Percentiles rank a stretch among this genome's conserved stretches.
Evolutionary conservation across 2,797 vertebrate genomes (phyloP).

Genomic region (Jordanella pulchra): DNA sequence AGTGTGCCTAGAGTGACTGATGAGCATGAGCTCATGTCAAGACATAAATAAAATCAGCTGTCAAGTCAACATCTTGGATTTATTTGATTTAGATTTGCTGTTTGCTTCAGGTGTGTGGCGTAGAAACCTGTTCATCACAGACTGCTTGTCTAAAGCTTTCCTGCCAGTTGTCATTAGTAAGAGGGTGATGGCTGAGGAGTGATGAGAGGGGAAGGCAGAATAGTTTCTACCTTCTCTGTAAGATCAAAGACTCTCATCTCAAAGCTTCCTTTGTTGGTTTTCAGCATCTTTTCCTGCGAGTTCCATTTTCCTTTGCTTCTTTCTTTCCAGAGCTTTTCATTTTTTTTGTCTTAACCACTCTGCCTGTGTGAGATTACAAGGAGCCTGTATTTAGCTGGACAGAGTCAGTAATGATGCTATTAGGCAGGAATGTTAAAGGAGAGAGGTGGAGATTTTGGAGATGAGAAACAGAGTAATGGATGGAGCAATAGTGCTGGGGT

Average conservation of each 20-base stretch:
- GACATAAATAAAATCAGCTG: slow-evolving; percentile 16
- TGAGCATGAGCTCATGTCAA: neutral
- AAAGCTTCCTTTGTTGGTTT: slow-evolving; percentile 41
- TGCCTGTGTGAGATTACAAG: slow-evolving; percentile 78
- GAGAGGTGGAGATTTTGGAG: slow-evolving; percentile 57
- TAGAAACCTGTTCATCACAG: neutral
- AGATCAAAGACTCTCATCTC: slow-evolving; percentile 71
- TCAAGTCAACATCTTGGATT: neutral
- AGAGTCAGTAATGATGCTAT: slow-evolving; percentile 82
- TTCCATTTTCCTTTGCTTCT: slow-evolving; percentile 54
- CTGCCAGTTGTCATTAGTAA: slow-evolving; percentile 41
- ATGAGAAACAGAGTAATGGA: slow-evolving; percentile 56
- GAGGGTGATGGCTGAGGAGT: slow-evolving; percentile 42
- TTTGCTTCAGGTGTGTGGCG: slow-evolving; percentile 14
- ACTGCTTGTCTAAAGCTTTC: slow-evolving; percentile 8
- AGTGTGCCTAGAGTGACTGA: neutral
- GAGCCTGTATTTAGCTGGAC: slow-evolving; percentile 72
- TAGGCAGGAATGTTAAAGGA: slow-evolving; percentile 80
- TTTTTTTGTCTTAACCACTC: slow-evolving; percentile 57
- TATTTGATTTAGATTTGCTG: slow-evolving; percentile 2
- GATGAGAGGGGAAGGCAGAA: slow-evolving; percentile 59
- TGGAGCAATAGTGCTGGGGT: slow-evolving; percentile 51
- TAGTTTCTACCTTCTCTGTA: slow-evolving; percentile 36
- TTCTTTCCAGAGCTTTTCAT: slow-evolving; percentile 41
- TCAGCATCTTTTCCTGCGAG: slow-evolving; percentile 33